A percentile compares a stretch with the other conserved stretches of the same genome.
Evolutionary conservation across 2,888 invertebrate genomes (phyloP).

Genomic region (Synanthedon andrenaeformis): DNA sequence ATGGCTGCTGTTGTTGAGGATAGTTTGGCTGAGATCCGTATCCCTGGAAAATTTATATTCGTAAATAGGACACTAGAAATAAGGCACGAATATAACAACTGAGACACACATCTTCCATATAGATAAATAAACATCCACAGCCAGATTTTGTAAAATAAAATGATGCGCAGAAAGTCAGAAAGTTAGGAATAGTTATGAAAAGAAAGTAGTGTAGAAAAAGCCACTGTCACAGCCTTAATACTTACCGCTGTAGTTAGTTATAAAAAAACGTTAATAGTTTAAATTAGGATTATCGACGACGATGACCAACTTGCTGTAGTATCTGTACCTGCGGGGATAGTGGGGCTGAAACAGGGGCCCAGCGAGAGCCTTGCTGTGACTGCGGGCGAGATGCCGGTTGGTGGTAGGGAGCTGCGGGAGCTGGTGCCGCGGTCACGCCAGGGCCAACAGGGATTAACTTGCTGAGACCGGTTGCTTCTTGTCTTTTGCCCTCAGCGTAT

Average conservation of each 20-base stretch:
- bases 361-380: slow-evolving; percentile 10
- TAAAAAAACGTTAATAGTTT: neutral
- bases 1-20: slow-evolving; percentile 17
- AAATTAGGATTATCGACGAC: neutral
- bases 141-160: too few species aligned
- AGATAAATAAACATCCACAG: too few species aligned
- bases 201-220: neutral
- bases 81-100: neutral
- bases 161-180: too few species aligned
- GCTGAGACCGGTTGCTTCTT: slow-evolving; percentile 53
- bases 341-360: slow-evolving; percentile 62
- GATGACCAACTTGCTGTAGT: neutral
- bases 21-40: slow-evolving; percentile 20
- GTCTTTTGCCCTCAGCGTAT: slow-evolving; percentile 46
- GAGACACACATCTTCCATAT: neutral
- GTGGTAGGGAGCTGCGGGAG: slow-evolving; percentile 27
- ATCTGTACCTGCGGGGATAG: slow-evolving; percentile 58
- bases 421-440: slow-evolving; percentile 34
- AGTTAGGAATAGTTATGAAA: too few species aligned
- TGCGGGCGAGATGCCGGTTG: slow-evolving; percentile 36
- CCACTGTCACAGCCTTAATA: neutral
- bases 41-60: slow-evolving; percentile 1
- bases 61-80: neutral
- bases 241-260: neutral
- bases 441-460: slow-evolving; percentile 61